Evolutionary conservation across 2,888 invertebrate genomes (phyloP), one percentile per base, ranked within the genome.

Genomic region (Eupeodes luniger): DNA sequence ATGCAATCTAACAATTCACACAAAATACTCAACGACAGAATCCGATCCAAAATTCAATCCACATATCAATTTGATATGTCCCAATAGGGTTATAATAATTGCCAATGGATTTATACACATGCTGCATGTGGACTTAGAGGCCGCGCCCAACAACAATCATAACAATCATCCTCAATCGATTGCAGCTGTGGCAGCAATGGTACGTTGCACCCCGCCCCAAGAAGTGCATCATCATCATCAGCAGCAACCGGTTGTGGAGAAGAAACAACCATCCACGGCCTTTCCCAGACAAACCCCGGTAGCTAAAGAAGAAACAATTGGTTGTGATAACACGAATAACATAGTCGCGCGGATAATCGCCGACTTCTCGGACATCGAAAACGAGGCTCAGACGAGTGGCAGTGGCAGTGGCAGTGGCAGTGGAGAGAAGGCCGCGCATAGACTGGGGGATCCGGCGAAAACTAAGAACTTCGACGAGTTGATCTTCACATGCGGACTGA

Each of bases 1-100:
- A 92, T 98, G 99, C 93, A 98, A 98, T 92, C 96, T 98, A 90
- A 98, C 98, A 66, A 96, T 98, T 89, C 98, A 99, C 93, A 98
- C 98, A 90, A 97, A 97, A 92, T 98, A 98, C 93, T 97, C 97
- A 92, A 96, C 98, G 90, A 97, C 97, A n/a, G 96, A 97, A 62
- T 97, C 98, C 70, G 97, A 96, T 91, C 98, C 97, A 40, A 95
- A 95, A 93, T 97, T 97, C 91, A 95, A 96, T 90, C 96, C 96
- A 0, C 95, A 95, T 10, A 95, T 96, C 5, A 96, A 96, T 91
- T 94, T 96, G 66, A 95, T 96, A 10, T 96, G 96, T 91, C 95
- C 96, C 72, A 96, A 96, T 90, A 95, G 96, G 90, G 96, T 97
- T 82, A 95, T 98, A 66, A 95, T 98, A 74, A 97, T 98, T 92